A percentile compares a stretch with the other conserved stretches of the same genome.
Evolutionary conservation across 2,797 vertebrate genomes (phyloP).

Genomic region (Spinus olivaceus): DNA sequence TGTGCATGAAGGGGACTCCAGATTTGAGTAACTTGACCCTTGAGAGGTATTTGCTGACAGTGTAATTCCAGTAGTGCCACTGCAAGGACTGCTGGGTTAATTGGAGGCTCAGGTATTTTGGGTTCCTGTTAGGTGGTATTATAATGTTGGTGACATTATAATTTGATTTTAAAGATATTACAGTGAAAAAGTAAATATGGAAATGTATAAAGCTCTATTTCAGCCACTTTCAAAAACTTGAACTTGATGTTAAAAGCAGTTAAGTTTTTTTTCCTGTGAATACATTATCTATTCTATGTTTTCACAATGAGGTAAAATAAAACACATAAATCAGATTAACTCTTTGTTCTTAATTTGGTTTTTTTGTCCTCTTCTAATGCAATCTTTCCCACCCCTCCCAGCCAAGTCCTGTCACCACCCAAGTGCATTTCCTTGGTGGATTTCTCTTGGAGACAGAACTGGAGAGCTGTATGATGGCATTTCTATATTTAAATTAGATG

Average conservation of each 20-base stretch:
- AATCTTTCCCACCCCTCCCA: not conserved
- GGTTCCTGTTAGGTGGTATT: not conserved
- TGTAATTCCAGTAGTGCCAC: not conserved
- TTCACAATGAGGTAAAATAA: not conserved
- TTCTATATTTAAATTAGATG: conserved; percentile 60
- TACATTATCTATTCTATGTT: not conserved
- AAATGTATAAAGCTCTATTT: not conserved
- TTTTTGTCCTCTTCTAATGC: not conserved
- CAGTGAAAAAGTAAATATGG: not conserved
- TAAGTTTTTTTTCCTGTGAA: not conserved
- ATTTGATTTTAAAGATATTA: conserved; percentile 5
- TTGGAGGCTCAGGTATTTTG: not conserved
- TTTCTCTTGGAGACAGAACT: conserved; percentile 51
- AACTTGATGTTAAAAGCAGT: not conserved
- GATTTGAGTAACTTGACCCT: not conserved
- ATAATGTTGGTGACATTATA: not conserved
- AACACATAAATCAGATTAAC: not conserved
- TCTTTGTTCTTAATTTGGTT: not conserved
- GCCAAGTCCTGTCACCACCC: conserved; percentile 5
- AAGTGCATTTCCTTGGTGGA: conserved; percentile 36
- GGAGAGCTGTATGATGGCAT: conserved; percentile 5
- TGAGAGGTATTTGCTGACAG: not conserved
- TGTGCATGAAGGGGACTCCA: not conserved
- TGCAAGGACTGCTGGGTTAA: not conserved
- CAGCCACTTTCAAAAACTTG: not conserved